Evolutionary conservation across 2,797 vertebrate species (phyloP).

Genomic region (Rachycentron canadum): DNA sequence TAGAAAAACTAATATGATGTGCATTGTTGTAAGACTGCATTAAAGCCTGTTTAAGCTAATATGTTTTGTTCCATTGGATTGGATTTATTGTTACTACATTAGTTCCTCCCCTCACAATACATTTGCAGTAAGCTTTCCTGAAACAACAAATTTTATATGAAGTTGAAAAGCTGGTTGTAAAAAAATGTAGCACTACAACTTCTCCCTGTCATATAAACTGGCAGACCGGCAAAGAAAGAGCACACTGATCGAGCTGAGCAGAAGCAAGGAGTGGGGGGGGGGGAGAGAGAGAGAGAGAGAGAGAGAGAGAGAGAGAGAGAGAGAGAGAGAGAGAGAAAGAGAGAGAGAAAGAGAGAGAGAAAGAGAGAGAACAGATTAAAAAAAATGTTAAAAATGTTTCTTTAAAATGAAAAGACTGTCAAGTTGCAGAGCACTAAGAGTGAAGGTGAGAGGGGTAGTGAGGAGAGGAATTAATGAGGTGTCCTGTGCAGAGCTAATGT

Average conservation of each 20-base stretch:
- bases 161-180: neutral
- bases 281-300: too few relatives aligned
- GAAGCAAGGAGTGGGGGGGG: neutral
- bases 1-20: neutral
- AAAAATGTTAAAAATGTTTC: too few relatives aligned
- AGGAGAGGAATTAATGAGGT: constrained; percentile 36
- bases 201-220: constrained; percentile 18
- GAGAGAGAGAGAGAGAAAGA: too few relatives aligned
- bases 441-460: constrained; percentile 17
- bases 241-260: neutral
- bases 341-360: too few relatives aligned
- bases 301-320: too few relatives aligned
- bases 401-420: neutral
- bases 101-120: neutral
- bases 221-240: constrained; percentile 11
- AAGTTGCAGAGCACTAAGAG: constrained; percentile 4
- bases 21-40: neutral
- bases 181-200: neutral
- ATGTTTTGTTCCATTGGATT: neutral
- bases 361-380: too few relatives aligned
- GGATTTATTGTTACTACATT: neutral
- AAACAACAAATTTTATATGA: neutral
- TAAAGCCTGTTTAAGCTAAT: neutral
- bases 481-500: constrained; percentile 26
- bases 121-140: neutral